Evolutionary conservation across 2,888 invertebrate genomes (phyloP).

Genomic region (Coelinius sp.): DNA sequence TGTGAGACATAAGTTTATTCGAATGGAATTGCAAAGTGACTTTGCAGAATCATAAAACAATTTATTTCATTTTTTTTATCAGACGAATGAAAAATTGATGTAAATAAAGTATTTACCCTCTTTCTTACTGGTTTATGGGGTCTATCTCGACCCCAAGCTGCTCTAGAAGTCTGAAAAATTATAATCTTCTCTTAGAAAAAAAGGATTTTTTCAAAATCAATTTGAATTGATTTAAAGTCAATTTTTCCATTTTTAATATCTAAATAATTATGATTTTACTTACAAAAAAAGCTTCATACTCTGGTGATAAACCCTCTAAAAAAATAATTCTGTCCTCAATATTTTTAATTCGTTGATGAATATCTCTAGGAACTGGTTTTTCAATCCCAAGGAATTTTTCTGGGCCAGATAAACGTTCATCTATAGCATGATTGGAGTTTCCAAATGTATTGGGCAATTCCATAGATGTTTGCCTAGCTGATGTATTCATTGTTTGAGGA

Average conservation of each 20-base stretch:
- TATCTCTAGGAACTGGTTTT: slow-evolving; percentile 75
- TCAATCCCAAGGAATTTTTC: slow-evolving; percentile 77
- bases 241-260: not conserved
- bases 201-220: not conserved
- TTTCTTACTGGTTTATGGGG: slow-evolving; percentile 54
- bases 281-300: slow-evolving; percentile 82
- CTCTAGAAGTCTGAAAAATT: slow-evolving; percentile 47
- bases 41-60: slow-evolving; percentile 17
- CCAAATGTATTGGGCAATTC: slow-evolving; percentile 30
- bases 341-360: slow-evolving; percentile 79
- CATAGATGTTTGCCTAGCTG: not conserved
- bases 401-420: slow-evolving; percentile 78
- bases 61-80: not conserved
- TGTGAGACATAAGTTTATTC: slow-evolving; percentile 31
- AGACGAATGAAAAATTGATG: not conserved
- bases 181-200: too few relatives aligned
- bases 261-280: slow-evolving; percentile 53
- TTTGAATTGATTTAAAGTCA: not conserved
- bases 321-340: slow-evolving; percentile 83
- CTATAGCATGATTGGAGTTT: slow-evolving; percentile 72
- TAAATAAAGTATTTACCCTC: slow-evolving; percentile 53
- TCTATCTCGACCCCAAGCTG: slow-evolving; percentile 41
- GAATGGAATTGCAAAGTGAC: slow-evolving; percentile 27
- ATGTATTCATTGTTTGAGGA: slow-evolving; percentile 73
- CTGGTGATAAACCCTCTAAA: slow-evolving; percentile 84